Evolutionary conservation across 2,113 vertebrate species (phyloP), one percentile per base, ranked within the genome.

Genomic region (Cinclus mexicanus): DNA sequence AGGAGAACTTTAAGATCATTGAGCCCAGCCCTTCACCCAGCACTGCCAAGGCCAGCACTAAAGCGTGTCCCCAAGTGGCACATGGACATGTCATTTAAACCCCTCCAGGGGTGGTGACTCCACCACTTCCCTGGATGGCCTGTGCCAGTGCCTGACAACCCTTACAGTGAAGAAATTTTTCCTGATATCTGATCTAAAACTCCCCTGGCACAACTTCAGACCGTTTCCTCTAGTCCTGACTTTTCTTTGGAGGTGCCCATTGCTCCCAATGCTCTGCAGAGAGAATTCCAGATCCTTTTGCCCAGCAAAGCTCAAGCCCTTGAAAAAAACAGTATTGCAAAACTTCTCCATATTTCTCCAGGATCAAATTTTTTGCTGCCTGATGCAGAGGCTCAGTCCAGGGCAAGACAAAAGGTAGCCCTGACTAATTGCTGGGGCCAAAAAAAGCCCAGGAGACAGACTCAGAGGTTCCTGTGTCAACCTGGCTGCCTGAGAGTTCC

Each of bases 401-500:
- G 23, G 29, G 26, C 26, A 64, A 69, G 69, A 46, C 1, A 6
- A 69, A 60, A 60, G n/a, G 33, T 57, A 63, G 12, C 42, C 7
- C 12, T 86, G 29, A 18, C 3, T 57, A 10, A 7, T 56, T 83
- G 21, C 11, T 52, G 1, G 2, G 35, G 53, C 15, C 20, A 2
- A 10, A 35, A 52, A 41, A 28, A 69, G 24, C 35, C 47, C 8
- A 28, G 60, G 28, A 77, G 17, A 69, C 1, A 29, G 55, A 37
- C 2, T 52, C 3, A 2, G 15, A 57, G 11, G 4, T 4, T 1
- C 14, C 35, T 26, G 35, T 2, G 1, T 33, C 50, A 29, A 14
- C 23, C 35, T 41, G 28, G 19, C 61, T 83, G 44, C 25, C 16
- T 33, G 12, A 23, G 18, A 55, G 67, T 12, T 53, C n/a, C 52